Percentiles rank a stretch among this genome's conserved stretches.
phyloP scores from a whole-genome alignment of 2,113 vertebrate species.

The Nettapus auritus region DNA sequence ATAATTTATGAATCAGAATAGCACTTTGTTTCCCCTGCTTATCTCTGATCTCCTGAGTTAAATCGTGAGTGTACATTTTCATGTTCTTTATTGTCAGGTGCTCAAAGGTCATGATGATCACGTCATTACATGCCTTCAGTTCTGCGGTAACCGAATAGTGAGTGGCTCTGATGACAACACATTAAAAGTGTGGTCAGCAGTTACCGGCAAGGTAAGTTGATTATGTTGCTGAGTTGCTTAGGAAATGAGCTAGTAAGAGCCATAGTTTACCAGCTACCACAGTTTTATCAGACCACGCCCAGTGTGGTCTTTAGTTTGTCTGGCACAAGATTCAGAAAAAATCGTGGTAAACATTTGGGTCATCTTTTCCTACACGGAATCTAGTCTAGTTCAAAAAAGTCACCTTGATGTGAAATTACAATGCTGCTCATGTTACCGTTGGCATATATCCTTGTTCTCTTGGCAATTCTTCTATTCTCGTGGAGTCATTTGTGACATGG shows the following conservation, averaged over 20 bases:
- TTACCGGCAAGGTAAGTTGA: conserved; percentile 92
- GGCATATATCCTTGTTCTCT: conserved; percentile 24
- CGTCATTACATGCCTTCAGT: conserved; percentile 98
- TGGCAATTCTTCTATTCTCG: conserved; percentile 34
- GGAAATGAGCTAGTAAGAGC: neutral
- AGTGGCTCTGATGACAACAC: conserved; percentile 99
- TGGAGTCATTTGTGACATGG: conserved; percentile 21
- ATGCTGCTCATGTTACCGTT: neutral
- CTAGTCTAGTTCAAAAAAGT: neutral
- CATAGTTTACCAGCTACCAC: neutral
- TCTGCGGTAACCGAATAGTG: conserved; percentile 97
- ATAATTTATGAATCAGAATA: conserved; percentile 34
- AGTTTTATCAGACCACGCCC: accelerated
- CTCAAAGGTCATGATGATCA: conserved; percentile 99
- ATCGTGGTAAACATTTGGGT: accelerated
- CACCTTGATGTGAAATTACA: conserved; percentile 33
- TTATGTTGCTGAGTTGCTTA: neutral
- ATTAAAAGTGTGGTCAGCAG: conserved; percentile 97
- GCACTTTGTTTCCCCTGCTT: neutral
- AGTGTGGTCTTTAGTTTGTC: neutral
- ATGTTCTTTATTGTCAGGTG: conserved; percentile 79
- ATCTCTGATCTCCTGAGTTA: neutral
- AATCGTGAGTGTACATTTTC: neutral
- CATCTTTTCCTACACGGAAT: neutral
- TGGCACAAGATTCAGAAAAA: accelerated